Evolutionary conservation across 2,888 invertebrate genomes (phyloP).

Genomic region (Smittia sp.): DNA sequence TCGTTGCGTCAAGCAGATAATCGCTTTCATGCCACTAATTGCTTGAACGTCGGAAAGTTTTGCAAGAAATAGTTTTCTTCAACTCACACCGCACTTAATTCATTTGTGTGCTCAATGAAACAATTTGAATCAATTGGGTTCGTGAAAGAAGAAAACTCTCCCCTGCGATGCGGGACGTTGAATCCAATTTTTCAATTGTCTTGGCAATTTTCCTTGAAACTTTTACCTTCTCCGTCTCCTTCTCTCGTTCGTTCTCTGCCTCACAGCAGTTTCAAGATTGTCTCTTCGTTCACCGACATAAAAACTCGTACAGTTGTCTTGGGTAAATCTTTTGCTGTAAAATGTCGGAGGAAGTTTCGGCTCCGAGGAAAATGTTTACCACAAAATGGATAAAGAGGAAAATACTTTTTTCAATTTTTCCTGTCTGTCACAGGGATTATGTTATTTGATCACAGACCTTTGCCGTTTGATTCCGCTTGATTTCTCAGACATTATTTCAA

Average conservation of each 20-base stretch:
- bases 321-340: not conserved
- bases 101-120: conserved; percentile 27
- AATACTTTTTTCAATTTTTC: not conserved
- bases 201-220: conserved; percentile 38
- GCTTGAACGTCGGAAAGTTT: conserved; percentile 10
- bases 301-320: not conserved
- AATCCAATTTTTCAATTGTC: conserved; percentile 41
- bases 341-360: too few relatives aligned
- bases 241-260: not conserved
- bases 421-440: not conserved
- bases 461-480: not conserved
- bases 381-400: not conserved
- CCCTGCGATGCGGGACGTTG: not conserved
- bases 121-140: conserved; percentile 37
- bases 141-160: not conserved
- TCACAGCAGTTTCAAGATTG: not conserved
- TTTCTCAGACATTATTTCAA: not conserved
- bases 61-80: conserved; percentile 23
- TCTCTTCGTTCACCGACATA: not conserved
- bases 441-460: not conserved
- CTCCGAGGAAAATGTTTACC: not conserved
- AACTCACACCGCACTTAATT: conserved; percentile 26
- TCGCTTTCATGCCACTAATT: conserved; percentile 34
- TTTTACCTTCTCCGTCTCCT: not conserved
- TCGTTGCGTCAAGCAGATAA: conserved; percentile 23